phyloP scores from a whole-genome alignment of 2,888 invertebrate genomes.

The Caenorhabditis japonica region DNA sequence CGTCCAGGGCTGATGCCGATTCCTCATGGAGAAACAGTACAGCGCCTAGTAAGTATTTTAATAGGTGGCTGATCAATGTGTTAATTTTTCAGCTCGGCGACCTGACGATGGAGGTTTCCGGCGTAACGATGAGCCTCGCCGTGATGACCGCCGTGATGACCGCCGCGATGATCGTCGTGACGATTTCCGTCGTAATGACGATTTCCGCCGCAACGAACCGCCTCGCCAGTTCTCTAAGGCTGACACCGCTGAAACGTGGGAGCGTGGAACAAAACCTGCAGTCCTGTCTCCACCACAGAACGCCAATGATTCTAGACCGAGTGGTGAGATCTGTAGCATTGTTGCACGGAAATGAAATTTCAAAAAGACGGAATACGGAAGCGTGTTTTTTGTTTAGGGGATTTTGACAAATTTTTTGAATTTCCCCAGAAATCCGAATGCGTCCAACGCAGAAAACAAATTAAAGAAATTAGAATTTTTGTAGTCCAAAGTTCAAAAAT shows the following conservation, averaged over 20 bases:
- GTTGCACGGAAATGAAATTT: too few relatives aligned
- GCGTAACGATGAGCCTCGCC: slow-evolving; percentile 3
- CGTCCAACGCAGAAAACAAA: too few relatives aligned
- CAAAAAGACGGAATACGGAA: too few relatives aligned
- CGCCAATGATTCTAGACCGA: slow-evolving; percentile 7
- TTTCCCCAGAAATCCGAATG: too few relatives aligned
- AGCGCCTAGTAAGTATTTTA: slow-evolving; percentile 2
- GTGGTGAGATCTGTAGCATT: too few relatives aligned
- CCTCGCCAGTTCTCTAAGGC: slow-evolving; percentile 38
- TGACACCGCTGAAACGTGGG: slow-evolving; percentile 41
- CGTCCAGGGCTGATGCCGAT: slow-evolving; percentile 37
- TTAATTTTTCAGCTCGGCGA: not conserved
- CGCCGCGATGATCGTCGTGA: slow-evolving; percentile 27
- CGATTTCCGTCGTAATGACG: slow-evolving; percentile 12
- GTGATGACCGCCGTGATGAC: slow-evolving; percentile 23
- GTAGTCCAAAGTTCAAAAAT: too few relatives aligned
- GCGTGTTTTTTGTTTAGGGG: too few relatives aligned
- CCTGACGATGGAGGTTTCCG: not conserved
- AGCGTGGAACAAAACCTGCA: slow-evolving; percentile 32
- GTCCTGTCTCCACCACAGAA: slow-evolving; percentile 15
- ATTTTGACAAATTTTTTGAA: too few relatives aligned
- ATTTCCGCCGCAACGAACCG: slow-evolving; percentile 5
- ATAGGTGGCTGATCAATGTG: not conserved
- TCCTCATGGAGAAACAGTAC: slow-evolving; percentile 33
- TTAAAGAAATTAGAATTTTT: too few relatives aligned